Evolutionary conservation across 2,797 vertebrate genomes (phyloP).

Genomic region (Rhinatrema bivittatum): DNA sequence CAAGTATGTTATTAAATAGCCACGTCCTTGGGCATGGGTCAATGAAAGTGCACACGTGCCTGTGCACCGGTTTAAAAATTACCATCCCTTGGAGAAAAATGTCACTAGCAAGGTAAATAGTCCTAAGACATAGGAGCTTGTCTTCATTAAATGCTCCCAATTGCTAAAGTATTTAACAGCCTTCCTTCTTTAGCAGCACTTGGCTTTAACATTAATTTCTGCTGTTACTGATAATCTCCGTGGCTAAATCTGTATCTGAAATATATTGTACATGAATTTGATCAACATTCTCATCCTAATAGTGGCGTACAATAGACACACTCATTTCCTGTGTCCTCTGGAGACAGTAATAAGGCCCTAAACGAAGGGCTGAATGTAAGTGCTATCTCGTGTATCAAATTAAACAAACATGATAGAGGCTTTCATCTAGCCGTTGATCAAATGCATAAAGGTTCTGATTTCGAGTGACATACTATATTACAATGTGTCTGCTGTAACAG

Average conservation of each 20-base stretch:
- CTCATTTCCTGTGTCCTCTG: slow-evolving; percentile 54
- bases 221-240: slow-evolving; percentile 12
- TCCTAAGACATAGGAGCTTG: too few species aligned
- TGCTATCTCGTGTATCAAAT: slow-evolving; percentile 64
- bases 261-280: slow-evolving; percentile 31
- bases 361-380: slow-evolving; percentile 64
- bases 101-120: too few species aligned
- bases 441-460: slow-evolving; percentile 58
- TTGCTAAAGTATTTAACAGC: too few species aligned
- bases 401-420: slow-evolving; percentile 71
- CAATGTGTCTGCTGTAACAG: slow-evolving; percentile 54
- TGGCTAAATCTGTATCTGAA: slow-evolving; percentile 14
- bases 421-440: slow-evolving; percentile 67
- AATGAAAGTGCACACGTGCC: too few species aligned
- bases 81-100: too few species aligned
- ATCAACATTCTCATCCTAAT: slow-evolving; percentile 28
- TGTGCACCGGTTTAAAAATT: too few species aligned
- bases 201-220: slow-evolving; percentile 13
- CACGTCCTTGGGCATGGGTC: too few species aligned
- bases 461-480: slow-evolving; percentile 61
- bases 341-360: slow-evolving; percentile 40
- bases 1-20: too few species aligned
- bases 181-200: too few species aligned
- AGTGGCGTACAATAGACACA: slow-evolving; percentile 41
- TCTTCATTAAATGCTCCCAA: too few species aligned